Conservation (phyloP, 2,797 vertebrate genomes). For the Lithobates sylvaticus region DNA sequence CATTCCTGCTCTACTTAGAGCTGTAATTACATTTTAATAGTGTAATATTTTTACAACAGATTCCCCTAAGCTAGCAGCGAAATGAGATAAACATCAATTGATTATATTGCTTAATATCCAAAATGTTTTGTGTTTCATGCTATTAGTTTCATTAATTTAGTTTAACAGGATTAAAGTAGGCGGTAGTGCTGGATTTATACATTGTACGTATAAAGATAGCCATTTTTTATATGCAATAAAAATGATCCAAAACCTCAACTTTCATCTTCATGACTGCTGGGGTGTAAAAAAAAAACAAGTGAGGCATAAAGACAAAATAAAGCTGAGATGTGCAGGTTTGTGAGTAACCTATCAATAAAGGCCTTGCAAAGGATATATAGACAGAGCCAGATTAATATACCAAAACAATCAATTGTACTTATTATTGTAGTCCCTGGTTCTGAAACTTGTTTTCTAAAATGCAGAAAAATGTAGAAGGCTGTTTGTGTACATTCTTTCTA, state of each 20-base stretch:
- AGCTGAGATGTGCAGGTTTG: not conserved
- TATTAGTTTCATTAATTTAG: constrained; percentile 27
- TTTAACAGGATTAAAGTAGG: constrained; percentile 19
- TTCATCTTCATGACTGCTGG: not conserved
- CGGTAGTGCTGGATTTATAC: not conserved
- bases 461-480: not conserved
- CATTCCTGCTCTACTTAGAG: not conserved
- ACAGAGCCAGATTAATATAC: not conserved
- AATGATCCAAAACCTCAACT: not conserved
- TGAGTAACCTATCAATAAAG: not conserved
- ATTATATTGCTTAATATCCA: constrained; percentile 12
- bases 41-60: not conserved
- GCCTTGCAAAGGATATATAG: constrained; percentile 2
- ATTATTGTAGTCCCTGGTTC: constrained; percentile 64
- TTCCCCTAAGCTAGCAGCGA: constrained; percentile 8
- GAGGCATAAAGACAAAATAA: not conserved
- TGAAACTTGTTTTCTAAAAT: not conserved
- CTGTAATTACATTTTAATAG: constrained; percentile 12
- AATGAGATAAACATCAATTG: constrained; percentile 16
- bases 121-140: constrained; percentile 7
- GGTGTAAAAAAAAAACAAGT: not conserved
- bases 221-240: constrained; percentile 3
- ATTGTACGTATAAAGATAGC: not conserved
- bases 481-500: too few relatives aligned
- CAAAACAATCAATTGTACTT: constrained; percentile 22